These are phyloP conservation scores for Synaphobranchus kaupii DNA, from an alignment of 2,797 vertebrate genomes.

Conservation along the genomic window DNA sequence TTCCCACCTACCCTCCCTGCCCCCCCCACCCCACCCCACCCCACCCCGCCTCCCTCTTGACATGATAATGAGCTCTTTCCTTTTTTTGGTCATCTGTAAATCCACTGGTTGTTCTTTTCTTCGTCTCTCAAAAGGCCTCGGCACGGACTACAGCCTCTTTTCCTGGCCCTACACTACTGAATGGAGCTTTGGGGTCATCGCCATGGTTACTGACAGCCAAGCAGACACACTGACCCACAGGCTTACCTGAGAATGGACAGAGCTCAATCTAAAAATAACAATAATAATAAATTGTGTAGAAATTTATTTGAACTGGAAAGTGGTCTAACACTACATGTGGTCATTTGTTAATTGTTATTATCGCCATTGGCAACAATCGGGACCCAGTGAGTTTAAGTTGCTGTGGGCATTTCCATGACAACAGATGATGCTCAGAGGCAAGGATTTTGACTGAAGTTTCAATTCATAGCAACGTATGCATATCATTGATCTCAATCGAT, in stretches of 20 bases:
- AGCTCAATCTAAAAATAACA: neutral
- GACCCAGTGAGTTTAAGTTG: no score
- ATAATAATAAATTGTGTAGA: no score
- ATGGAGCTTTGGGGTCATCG: neutral
- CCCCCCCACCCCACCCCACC: neutral
- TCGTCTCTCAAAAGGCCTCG: neutral
- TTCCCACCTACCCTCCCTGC: neutral
- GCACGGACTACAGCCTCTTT: neutral
- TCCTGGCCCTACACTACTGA: neutral
- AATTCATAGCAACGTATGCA: no score
- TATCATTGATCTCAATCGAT: no score
- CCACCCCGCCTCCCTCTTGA: neutral
- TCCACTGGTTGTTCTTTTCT: neutral
- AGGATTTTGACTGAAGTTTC: no score
- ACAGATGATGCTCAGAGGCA: no score
- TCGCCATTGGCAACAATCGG: no score
- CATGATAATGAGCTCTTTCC: constrained; percentile 18
- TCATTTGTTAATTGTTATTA: no score
- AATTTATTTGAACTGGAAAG: no score
- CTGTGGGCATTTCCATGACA: no score
- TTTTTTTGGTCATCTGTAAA: neutral
- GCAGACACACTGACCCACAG: neutral
- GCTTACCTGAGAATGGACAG: neutral
- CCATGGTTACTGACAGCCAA: neutral
- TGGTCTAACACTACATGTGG: no score